Conservation (phyloP, 2,888 invertebrate species). For the Eupithecia tripunctaria region DNA sequence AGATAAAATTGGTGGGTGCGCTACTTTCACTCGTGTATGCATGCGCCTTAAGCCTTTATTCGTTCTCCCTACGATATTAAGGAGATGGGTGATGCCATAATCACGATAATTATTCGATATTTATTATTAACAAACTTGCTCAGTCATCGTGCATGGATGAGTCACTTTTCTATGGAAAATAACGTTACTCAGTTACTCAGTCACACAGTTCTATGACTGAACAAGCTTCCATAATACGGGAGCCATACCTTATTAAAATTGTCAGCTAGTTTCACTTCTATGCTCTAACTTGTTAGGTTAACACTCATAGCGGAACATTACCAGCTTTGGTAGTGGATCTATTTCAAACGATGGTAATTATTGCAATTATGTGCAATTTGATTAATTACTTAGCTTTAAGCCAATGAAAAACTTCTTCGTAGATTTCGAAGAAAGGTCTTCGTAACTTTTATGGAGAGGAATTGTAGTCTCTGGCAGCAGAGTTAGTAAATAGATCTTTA, state of each 20-base stretch:
- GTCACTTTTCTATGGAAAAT: too few species aligned
- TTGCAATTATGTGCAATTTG: conserved; percentile 15
- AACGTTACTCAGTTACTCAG: too few species aligned
- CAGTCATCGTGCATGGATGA: too few species aligned
- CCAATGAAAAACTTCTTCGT: background rate
- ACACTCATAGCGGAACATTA: conserved; percentile 17
- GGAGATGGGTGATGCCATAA: too few species aligned
- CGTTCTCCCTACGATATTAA: too few species aligned
- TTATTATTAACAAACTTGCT: too few species aligned
- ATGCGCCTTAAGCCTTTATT: too few species aligned
- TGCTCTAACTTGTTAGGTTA: background rate
- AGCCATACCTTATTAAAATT: background rate
- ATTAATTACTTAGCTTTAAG: conserved; percentile 11
- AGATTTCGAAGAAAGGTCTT: background rate
- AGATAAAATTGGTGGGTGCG: too few species aligned
- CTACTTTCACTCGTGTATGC: too few species aligned
- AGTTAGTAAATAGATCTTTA: background rate
- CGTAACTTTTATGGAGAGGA: background rate
- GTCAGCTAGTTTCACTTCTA: background rate
- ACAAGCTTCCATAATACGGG: too few species aligned
- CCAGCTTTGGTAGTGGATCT: conserved; percentile 18
- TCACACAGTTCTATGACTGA: too few species aligned
- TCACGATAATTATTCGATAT: too few species aligned
- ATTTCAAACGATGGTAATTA: conserved; percentile 19
- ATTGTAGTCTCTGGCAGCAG: background rate